Conservation (phyloP, 2,888 invertebrate genomes). For the Cantharis rustica region DNA sequence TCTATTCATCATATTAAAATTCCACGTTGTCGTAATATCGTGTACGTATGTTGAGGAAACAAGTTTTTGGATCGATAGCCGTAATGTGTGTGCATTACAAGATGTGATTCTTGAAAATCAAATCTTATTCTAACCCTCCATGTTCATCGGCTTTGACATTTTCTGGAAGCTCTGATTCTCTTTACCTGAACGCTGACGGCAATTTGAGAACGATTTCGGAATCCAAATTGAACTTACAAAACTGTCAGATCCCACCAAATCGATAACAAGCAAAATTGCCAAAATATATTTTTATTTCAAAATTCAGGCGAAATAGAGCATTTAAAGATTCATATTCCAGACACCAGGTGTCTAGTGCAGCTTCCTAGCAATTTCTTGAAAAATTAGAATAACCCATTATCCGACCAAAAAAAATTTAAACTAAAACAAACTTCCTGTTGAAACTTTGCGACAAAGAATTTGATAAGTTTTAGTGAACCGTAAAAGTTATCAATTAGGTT, state of each 20-base stretch:
- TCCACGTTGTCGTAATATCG: background rate
- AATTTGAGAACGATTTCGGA: background rate
- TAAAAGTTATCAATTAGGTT: background rate
- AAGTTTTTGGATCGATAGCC: background rate
- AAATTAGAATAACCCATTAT: too few relatives aligned
- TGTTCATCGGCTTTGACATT: background rate
- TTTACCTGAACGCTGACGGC: background rate
- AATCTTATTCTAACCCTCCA: background rate
- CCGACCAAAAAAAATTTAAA: too few relatives aligned
- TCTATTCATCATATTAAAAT: conserved; percentile 6
- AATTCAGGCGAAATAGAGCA: background rate
- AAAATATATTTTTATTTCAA: background rate
- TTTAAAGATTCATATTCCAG: too few relatives aligned
- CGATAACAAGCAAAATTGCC: background rate
- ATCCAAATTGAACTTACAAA: background rate
- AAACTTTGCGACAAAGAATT: background rate
- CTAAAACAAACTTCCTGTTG: background rate
- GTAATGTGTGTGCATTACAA: background rate
- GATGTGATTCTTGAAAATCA: background rate
- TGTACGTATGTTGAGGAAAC: background rate
- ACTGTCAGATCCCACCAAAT: background rate
- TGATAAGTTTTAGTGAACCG: background rate
- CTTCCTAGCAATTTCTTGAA: too few relatives aligned
- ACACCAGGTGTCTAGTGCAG: too few relatives aligned
- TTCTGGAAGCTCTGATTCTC: background rate